A percentile compares a stretch with the other conserved stretches of the same genome.
Evolutionary conservation across 1,140 invertebrate genomes (phyloP).

Genomic region (Acyrthosiphon pisum): DNA sequence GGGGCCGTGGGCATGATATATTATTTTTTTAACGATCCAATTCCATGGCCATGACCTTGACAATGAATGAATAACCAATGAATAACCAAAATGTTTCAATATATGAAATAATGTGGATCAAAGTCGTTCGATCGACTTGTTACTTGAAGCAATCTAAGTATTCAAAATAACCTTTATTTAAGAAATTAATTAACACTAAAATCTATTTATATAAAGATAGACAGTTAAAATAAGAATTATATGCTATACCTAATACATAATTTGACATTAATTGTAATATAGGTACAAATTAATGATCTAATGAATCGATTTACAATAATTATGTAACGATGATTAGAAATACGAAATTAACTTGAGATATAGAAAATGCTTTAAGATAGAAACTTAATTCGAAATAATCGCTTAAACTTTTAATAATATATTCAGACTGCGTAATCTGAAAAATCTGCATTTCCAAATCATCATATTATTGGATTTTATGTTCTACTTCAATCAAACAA

Average conservation of each 20-base stretch:
- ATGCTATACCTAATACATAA: neutral
- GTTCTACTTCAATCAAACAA: neutral
- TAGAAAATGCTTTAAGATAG: neutral
- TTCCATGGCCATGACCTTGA: constrained; percentile 5
- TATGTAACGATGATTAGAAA: neutral
- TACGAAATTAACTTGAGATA: neutral
- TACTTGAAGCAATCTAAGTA: neutral
- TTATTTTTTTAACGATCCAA: neutral
- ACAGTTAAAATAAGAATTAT: neutral
- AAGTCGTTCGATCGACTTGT: neutral
- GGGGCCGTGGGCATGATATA: neutral
- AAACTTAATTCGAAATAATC: neutral
- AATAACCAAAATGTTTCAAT: neutral
- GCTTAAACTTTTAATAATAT: neutral
- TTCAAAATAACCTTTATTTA: neutral
- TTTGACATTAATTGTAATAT: neutral
- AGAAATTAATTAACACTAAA: constrained; percentile 6
- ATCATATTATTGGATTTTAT: neutral
- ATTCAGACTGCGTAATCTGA: neutral
- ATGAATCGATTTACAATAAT: neutral
- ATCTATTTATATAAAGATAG: neutral
- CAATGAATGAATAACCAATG: constrained; percentile 23
- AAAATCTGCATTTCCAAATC: neutral
- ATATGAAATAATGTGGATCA: neutral
- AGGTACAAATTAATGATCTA: no score